Conservation (phyloP, 2,888 invertebrate species). For the Xylophagus ater region DNA sequence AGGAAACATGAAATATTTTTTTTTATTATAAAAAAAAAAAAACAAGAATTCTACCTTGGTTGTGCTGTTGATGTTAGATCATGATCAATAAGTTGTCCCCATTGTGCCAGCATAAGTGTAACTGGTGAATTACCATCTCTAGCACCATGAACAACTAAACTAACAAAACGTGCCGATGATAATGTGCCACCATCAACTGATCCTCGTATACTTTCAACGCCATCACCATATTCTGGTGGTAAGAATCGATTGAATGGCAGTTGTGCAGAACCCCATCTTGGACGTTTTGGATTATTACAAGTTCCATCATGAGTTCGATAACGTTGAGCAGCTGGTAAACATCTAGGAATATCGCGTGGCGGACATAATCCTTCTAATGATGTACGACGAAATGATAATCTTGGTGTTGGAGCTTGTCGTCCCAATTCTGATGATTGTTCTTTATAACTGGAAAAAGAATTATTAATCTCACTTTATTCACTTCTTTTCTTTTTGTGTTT, state of each 20-base stretch:
- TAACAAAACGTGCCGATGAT: constrained; percentile 67
- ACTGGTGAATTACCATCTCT: constrained; percentile 54
- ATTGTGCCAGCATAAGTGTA: constrained; percentile 77
- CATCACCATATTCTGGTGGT: constrained; percentile 73
- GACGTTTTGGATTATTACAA: constrained; percentile 70
- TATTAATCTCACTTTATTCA: constrained; percentile 4
- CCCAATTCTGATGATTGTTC: constrained; percentile 30
- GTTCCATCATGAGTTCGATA: constrained; percentile 82
- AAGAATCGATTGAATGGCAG: constrained; percentile 72
- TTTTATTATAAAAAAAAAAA: neutral
- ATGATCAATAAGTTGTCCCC: constrained; percentile 86
- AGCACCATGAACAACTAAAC: constrained; percentile 54
- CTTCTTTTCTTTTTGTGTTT: too few relatives aligned
- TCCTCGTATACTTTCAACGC: constrained; percentile 41
- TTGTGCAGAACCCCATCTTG: constrained; percentile 72
- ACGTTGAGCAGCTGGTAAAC: constrained; percentile 55
- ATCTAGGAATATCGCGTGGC: constrained; percentile 52
- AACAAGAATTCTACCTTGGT: constrained; percentile 40
- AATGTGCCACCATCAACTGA: constrained; percentile 50
- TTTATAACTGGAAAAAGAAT: constrained; percentile 28
- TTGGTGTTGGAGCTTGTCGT: constrained; percentile 33
- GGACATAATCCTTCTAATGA: constrained; percentile 48
- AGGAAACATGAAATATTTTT: neutral
- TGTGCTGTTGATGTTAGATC: constrained; percentile 73
- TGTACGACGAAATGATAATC: constrained; percentile 35